Evolutionary conservation across 2,797 vertebrate genomes (phyloP), one percentile per base, ranked within the genome.

Genomic region (Coilia nasus): DNA sequence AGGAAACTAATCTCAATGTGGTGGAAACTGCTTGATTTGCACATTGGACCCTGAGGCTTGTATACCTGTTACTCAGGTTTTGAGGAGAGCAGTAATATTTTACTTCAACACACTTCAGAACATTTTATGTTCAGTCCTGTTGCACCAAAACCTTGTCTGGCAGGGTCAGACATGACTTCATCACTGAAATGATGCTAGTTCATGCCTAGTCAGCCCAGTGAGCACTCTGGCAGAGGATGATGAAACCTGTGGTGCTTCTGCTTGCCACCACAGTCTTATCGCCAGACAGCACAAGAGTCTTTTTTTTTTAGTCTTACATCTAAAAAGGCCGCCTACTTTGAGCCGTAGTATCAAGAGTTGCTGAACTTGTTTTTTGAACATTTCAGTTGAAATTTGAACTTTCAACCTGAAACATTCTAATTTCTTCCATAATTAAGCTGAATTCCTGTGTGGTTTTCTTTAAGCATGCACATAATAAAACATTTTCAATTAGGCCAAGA

Each of bases 41-140:
- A 11, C 71, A 21, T 19, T 0, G 7, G 28, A 35, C 67, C 14
- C 67, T 75, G 19, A 78, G 14, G 35, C 71, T 78, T 15, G 17
- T 21, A 21, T 44, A 19, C 71, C 44, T 78, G 17, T 44, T 78
- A 15, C 71, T 44, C 71, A 78, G 71, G 71, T 78, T 78, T 78
- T 41, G 15, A 35, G 12, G 71, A 78, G 6, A 21, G 35, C 17
- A 44, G 41, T 44, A 19, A 78, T 44, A 0, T 44, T 71, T 78
- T 44, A 41, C 31, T n/a, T n/a, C n/a, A n/a, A n/a, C 44, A 78
- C 35, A 44, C 71, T 44, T 78, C 35, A 4, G 3, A 19, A 78
- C 71, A 44, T 41, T 78, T 78, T 44, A 19, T 44, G 17, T 28
- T 1, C 62, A 67, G 28, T 15, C 28, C 0, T 35, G 28, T 71